phyloP scores from a whole-genome alignment of 2,888 invertebrate genomes.

The Phania funesta region DNA sequence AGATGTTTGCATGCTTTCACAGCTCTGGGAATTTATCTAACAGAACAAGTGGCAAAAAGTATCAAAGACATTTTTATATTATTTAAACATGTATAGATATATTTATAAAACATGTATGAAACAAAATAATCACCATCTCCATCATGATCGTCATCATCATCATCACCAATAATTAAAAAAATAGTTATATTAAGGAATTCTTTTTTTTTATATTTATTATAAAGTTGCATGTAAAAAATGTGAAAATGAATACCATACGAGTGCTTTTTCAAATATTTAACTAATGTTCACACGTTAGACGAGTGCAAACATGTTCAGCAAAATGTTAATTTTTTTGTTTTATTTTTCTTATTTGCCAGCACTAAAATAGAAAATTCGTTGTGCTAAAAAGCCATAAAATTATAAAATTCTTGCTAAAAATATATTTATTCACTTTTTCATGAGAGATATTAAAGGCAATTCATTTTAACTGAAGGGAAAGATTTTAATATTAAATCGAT shows the following conservation, averaged over 20 bases:
- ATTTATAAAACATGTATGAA: no score
- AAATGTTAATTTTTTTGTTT: background rate
- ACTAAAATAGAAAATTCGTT: background rate
- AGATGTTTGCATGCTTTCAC: no score
- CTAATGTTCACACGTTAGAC: constrained; percentile 50
- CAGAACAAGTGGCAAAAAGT: no score
- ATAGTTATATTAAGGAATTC: constrained; percentile 28
- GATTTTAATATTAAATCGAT: background rate
- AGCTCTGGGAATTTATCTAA: no score
- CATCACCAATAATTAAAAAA: background rate
- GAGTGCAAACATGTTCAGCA: constrained; percentile 34
- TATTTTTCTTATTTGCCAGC: background rate
- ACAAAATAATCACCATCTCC: background rate
- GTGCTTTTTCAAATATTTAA: background rate
- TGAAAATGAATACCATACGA: constrained; percentile 1
- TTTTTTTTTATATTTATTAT: constrained; percentile 29
- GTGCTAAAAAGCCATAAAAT: constrained; percentile 1
- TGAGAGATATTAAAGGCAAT: constrained; percentile 2
- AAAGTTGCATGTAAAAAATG: constrained; percentile 27
- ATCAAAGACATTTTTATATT: no score
- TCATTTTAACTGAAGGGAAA: background rate
- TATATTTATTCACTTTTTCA: background rate
- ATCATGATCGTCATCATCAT: background rate
- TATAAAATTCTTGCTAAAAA: background rate
- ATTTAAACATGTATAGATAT: no score